Base-by-base conservation (phyloP, 2,888 invertebrate species). In the Acronicta psi region DNA sequence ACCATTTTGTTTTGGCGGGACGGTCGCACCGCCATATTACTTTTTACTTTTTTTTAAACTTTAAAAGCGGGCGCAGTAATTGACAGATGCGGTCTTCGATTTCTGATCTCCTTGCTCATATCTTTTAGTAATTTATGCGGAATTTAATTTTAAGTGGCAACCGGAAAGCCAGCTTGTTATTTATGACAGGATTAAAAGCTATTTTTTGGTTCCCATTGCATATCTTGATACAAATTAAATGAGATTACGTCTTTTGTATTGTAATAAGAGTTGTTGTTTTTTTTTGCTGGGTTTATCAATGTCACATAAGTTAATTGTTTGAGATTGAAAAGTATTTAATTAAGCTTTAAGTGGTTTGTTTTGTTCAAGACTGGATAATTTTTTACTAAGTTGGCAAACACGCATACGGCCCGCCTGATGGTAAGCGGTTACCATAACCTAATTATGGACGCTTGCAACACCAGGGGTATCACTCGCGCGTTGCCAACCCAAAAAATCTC, bases 61-160 rank as follows among this genome's bases (percentile, higher is more conserved):
- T 70, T 61, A 63, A 69, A 75, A 54, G 67, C 67, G 73, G 72
- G 67, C 72, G 41, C 73, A 69, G 79, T 85, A 85, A 85, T 85
- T 85, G 85, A 85, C 85, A 85, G 82, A 77, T 75, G 74, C 82
- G 80, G 81, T 82, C 81, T 72, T 82, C 79, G 81, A 80, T 79
- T 79, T 77, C 75, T 75, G 74, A 68, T 71, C 66, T 64, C 55
- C 53, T 68, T 69, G 79, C 74, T 83, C 81, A 83, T 82, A 77
- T 75, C 66, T 81, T 71, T 59, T 52, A 62, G 76, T 77, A 73
- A 79, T 79, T 77, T 80, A 81, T 75, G 53, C 73, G 59, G 73
- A 60, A 73, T 81, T 84, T 80, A 82, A 85, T 84, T 76, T 76
- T 75, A 83, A 76, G 55, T 83, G 85, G 80, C 84, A 84, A 68